Conservation (phyloP, 1,140 invertebrate genomes). For the Brachionus calyciflorus region DNA sequence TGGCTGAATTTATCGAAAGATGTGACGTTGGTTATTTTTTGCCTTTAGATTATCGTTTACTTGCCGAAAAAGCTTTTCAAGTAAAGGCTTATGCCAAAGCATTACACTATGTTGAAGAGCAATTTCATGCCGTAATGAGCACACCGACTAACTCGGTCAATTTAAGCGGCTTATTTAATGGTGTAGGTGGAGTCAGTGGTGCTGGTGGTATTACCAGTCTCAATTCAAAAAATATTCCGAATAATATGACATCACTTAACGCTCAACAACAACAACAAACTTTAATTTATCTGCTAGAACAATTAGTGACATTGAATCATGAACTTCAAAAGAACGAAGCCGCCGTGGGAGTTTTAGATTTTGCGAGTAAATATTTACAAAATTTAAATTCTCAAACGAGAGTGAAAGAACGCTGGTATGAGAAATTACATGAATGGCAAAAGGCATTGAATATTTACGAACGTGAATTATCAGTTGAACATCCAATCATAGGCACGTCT, state of each 20-base stretch:
- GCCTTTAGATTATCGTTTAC: slow-evolving; percentile 77
- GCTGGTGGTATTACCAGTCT: slow-evolving; percentile 13
- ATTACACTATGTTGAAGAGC: slow-evolving; percentile 95
- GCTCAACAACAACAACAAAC: slow-evolving; percentile 55
- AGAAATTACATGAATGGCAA: slow-evolving; percentile 98
- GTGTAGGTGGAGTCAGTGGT: slow-evolving; percentile 36
- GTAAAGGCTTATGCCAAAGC: slow-evolving; percentile 88
- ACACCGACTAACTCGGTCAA: not conserved
- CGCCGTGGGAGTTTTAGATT: slow-evolving; percentile 83
- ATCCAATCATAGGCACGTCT: not conserved
- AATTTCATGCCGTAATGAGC: slow-evolving; percentile 68
- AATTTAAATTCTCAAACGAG: slow-evolving; percentile 57
- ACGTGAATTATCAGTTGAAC: slow-evolving; percentile 57
- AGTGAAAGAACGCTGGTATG: slow-evolving; percentile 94
- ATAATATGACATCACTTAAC: slow-evolving; percentile 61
- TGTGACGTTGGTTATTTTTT: slow-evolving; percentile 70
- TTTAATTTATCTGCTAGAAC: slow-evolving; percentile 31
- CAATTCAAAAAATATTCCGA: not conserved
- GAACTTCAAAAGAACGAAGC: slow-evolving; percentile 97
- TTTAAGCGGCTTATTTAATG: slow-evolving; percentile 4
- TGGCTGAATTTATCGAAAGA: slow-evolving; percentile 99
- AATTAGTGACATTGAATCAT: slow-evolving; percentile 79
- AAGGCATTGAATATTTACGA: slow-evolving; percentile 84
- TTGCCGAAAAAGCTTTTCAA: slow-evolving; percentile 65
- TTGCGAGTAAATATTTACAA: slow-evolving; percentile 74